phyloP scores from a whole-genome alignment of 1,140 invertebrate species.

The Papilio xuthus region DNA sequence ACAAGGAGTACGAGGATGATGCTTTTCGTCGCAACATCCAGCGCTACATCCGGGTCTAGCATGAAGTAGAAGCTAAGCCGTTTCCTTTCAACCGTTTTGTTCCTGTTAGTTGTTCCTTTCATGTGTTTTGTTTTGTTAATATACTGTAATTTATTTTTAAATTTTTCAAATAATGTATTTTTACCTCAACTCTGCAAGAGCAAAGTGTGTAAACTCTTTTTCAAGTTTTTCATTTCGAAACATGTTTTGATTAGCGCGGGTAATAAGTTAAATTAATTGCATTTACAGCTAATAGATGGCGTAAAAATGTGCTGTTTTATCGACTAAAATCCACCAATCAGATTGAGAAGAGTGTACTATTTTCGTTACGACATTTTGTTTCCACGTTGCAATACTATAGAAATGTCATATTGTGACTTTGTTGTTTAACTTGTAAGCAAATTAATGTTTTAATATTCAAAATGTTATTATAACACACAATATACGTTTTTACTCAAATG shows the following conservation, averaged over 20 bases:
- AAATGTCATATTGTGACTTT: slow-evolving; percentile 69
- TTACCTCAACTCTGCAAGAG: no score
- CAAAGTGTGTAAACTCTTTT: neutral
- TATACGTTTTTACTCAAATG: slow-evolving; percentile 18
- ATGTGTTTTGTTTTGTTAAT: no score
- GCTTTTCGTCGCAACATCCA: no score
- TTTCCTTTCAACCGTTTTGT: no score
- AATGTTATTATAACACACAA: slow-evolving; percentile 33
- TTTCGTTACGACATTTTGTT: slow-evolving; percentile 79
- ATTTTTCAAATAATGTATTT: no score
- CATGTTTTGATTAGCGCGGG: neutral
- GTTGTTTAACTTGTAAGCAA: slow-evolving; percentile 60
- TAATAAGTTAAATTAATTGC: neutral
- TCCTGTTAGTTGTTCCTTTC: no score
- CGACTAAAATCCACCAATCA: slow-evolving; percentile 67
- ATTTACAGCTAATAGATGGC: slow-evolving; percentile 56
- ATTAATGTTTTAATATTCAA: slow-evolving; percentile 47
- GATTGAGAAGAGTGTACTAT: slow-evolving; percentile 69
- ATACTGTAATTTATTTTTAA: no score
- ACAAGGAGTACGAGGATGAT: no score
- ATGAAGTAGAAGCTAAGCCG: no score
- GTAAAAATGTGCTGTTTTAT: slow-evolving; percentile 53
- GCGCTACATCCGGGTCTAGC: no score
- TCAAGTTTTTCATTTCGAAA: neutral
- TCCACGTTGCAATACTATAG: slow-evolving; percentile 79